These are phyloP conservation scores for Cyaniris semiargus DNA, from an alignment of 2,888 invertebrate genomes.

Conservation along the genomic window DNA sequence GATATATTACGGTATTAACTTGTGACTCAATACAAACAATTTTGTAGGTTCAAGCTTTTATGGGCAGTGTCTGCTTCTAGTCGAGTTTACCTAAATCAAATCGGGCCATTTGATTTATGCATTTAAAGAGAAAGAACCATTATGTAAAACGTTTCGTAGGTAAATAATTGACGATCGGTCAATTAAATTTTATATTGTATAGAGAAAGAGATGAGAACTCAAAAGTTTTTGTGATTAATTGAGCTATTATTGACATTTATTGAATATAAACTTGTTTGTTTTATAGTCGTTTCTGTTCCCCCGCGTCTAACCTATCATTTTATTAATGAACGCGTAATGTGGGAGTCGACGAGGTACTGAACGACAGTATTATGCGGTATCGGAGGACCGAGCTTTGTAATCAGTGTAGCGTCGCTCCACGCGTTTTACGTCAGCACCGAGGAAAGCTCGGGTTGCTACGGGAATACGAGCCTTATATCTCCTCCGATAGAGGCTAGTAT, in stretches of 20 bases:
- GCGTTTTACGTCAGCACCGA: conserved; percentile 53
- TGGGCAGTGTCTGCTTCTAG: conserved; percentile 14
- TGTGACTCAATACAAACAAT: not conserved
- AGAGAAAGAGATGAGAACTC: not conserved
- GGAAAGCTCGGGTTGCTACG: conserved; percentile 38
- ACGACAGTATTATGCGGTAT: conserved; percentile 34
- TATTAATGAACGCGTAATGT: conserved; percentile 22
- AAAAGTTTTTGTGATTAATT: conserved; percentile 28
- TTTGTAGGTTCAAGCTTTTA: not conserved
- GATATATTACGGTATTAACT: not conserved
- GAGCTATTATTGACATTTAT: conserved; percentile 33
- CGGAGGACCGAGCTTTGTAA: conserved; percentile 50
- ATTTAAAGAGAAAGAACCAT: not conserved
- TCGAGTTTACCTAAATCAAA: conserved; percentile 1
- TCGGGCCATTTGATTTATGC: too few relatives aligned
- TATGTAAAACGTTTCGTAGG: not conserved
- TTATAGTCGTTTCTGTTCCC: conserved; percentile 34
- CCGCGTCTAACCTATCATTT: not conserved
- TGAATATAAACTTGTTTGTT: conserved; percentile 72
- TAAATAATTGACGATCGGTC: conserved; percentile 25
- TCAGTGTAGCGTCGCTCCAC: conserved; percentile 51
- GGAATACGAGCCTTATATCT: conserved; percentile 50
- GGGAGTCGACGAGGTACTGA: conserved; percentile 18
- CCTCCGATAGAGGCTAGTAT: conserved; percentile 45
- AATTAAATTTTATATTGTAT: conserved; percentile 28